A percentile compares a stretch with the other conserved stretches of the same genome.
Evolutionary conservation across 2,113 vertebrate species (phyloP).

Genomic region (Phocoena sinus): DNA sequence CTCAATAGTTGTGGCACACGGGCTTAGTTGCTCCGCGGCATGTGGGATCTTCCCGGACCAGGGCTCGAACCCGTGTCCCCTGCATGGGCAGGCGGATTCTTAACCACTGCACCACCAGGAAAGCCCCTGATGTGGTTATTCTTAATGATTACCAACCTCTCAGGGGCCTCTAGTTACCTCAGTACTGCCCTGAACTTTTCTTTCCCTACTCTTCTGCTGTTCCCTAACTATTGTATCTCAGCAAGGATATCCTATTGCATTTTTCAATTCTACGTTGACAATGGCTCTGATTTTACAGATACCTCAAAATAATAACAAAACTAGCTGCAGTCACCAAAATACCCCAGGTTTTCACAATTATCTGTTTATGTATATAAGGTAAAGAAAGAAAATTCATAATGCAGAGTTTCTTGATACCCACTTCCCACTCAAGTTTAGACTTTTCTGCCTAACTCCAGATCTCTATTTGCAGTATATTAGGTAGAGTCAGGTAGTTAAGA

Average conservation of each 20-base stretch:
- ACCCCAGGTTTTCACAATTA: background rate
- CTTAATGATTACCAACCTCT: slow-evolving; percentile 23
- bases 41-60: too few relatives aligned
- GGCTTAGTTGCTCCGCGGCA: too few relatives aligned
- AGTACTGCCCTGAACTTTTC: background rate
- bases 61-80: too few relatives aligned
- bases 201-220: background rate
- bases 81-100: too few relatives aligned
- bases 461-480: background rate
- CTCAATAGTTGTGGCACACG: too few relatives aligned
- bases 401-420: background rate
- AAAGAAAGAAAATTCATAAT: background rate
- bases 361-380: background rate
- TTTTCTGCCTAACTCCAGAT: background rate
- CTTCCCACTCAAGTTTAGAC: background rate
- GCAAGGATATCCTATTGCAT: background rate
- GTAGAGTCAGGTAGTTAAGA: background rate
- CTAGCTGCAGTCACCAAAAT: background rate
- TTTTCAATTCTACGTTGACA: background rate
- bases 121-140: background rate
- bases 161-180: background rate
- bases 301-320: background rate
- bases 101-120: too few relatives aligned
- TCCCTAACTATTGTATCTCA: background rate
- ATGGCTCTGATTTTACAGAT: background rate